Percentiles rank a stretch among this genome's conserved stretches.
These are phyloP conservation scores for Troglohyphantes excavatus DNA, from an alignment of 2,888 invertebrate species.

Conservation along the genomic window DNA sequence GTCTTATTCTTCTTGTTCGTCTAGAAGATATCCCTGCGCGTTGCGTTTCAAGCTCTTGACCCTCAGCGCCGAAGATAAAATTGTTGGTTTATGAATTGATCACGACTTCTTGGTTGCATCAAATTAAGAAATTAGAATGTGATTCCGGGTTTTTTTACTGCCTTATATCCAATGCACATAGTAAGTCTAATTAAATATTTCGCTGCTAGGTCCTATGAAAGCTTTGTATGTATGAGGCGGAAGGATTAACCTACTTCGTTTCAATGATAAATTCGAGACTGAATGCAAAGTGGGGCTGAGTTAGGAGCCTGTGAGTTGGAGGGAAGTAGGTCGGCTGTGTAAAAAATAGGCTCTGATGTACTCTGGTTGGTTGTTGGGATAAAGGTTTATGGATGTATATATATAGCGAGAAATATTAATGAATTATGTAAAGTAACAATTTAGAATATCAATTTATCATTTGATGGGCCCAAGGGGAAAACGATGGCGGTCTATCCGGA, in stretches of 20 bases:
- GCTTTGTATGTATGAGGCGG: neutral
- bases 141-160: constrained; percentile 17
- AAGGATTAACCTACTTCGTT: neutral
- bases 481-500: too few relatives aligned
- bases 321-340: neutral
- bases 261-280: neutral
- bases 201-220: constrained; percentile 8
- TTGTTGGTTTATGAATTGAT: constrained; percentile 75
- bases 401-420: too few relatives aligned
- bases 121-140: constrained; percentile 75
- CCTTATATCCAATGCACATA: neutral
- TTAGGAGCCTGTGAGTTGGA: neutral
- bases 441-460: too few relatives aligned
- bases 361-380: too few relatives aligned
- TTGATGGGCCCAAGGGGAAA: too few relatives aligned
- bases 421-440: too few relatives aligned
- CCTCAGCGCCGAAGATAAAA: constrained; percentile 43
- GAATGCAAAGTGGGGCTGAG: neutral
- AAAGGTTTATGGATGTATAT: too few relatives aligned
- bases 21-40: constrained; percentile 14
- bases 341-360: too few relatives aligned
- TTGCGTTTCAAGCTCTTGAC: too few relatives aligned
- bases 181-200: constrained; percentile 40
- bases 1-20: neutral
- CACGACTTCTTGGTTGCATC: constrained; percentile 61